Percentiles rank a stretch among this genome's conserved stretches.
phyloP scores from a whole-genome alignment of 2,888 invertebrate species.

The Heliconius sara region DNA sequence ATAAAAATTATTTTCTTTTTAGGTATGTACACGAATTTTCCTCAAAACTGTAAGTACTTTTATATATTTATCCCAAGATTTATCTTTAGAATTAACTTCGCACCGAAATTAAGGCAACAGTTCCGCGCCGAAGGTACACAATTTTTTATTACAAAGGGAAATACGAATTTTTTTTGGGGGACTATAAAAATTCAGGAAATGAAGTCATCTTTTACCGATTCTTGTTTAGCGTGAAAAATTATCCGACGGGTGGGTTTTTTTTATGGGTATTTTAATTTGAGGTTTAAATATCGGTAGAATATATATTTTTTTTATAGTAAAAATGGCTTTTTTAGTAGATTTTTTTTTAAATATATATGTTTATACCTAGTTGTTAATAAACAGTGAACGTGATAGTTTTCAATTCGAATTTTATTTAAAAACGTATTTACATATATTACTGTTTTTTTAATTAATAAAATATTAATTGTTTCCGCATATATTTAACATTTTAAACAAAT shows the following conservation, averaged over 20 bases:
- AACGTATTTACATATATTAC: no score
- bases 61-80: constrained; percentile 5
- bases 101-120: constrained; percentile 11
- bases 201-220: constrained; percentile 39
- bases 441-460: no score
- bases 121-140: constrained; percentile 13
- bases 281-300: not conserved
- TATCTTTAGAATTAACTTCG: constrained; percentile 8
- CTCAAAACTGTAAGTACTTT: constrained; percentile 14
- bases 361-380: no score
- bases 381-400: no score
- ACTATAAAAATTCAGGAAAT: constrained; percentile 38
- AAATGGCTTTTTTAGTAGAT: no score
- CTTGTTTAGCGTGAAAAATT: constrained; percentile 40
- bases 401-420: no score
- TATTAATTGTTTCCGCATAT: no score
- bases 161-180: constrained; percentile 18
- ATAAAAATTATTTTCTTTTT: not conserved
- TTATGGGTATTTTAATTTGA: constrained; percentile 33
- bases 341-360: no score
- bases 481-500: no score
- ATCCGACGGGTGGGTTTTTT: constrained; percentile 26
- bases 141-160: constrained; percentile 26
- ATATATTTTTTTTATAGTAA: no score
- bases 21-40: constrained; percentile 1